Evolutionary conservation across 2,888 invertebrate species (phyloP), one percentile per base, ranked within the genome.

Genomic region (Drosophila nigritarsus): DNA sequence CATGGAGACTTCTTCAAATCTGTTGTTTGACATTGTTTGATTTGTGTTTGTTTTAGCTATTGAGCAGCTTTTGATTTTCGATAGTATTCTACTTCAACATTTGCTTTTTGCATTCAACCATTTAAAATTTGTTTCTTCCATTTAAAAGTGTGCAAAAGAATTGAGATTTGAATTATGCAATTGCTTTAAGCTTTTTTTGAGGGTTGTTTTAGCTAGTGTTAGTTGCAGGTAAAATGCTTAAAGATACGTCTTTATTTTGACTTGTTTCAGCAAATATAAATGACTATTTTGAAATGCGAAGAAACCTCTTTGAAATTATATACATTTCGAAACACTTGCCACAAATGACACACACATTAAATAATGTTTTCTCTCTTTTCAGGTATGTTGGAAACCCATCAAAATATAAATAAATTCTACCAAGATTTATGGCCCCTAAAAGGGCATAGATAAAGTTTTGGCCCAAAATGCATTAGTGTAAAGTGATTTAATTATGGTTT

Each of bases 401-500:
- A 34, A 18, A 34, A 24, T 29, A 50, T 2, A 56, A 9, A 42
- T 18, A 54, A 27, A 54, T 24, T 27, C 34, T 15, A 1, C 30
- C 24, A 38, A 63, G 38, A 24, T 20, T 54, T 29, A 36, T 36
- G 36, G 2, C n/a, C 13, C 20, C 7, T 11, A 18, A 54, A n/a
- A 9, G 3, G 20, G 45, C 7, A n/a, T 2, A 6, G 27, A 15
- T 40, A 4, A 29, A 55, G 36, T 15, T 56, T 15, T 6, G 34
- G 34, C 34, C 40, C 34, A 53, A 20, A 61, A 30, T 54, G 18
- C 54, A 32, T 48, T 15, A 49, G 40, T 36, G 64, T 34, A 34
- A 70, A 42, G 40, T 72, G 42, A 67, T 71, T 72, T 42, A 71
- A 71, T 71, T 38, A 67, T 58, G 53, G 18, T 3, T 30, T 30